These are phyloP conservation scores for Caenorhabditis briggsae DNA, from an alignment of 1,140 invertebrate species.

Conservation along the genomic window DNA sequence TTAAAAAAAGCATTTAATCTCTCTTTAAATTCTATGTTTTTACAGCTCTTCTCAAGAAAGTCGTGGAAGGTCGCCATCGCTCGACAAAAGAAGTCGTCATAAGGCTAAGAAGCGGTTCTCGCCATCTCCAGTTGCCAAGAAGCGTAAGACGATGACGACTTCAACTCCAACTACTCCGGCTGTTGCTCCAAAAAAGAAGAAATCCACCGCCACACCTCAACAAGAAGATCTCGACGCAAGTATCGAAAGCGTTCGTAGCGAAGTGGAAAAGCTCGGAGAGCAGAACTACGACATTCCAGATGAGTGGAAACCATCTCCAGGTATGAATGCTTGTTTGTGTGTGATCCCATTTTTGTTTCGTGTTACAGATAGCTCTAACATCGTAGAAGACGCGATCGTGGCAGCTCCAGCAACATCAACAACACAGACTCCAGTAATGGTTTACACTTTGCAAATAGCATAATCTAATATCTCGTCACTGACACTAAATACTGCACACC, in stretches of 20 bases:
- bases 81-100: not conserved
- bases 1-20: too few species aligned
- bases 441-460: not conserved
- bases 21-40: too few species aligned
- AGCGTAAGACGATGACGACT: not conserved
- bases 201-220: not conserved
- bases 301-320: conserved; percentile 24
- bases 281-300: conserved; percentile 20
- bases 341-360: not conserved
- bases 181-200: not conserved
- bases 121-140: conserved; percentile 29
- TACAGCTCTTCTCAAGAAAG: not conserved
- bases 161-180: not conserved
- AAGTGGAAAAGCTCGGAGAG: not conserved
- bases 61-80: not conserved
- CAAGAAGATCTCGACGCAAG: not conserved
- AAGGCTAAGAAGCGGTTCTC: conserved; percentile 38
- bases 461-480: not conserved
- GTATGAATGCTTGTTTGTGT: not conserved
- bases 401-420: not conserved
- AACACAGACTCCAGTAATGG: not conserved
- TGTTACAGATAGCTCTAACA: not conserved
- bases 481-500: not conserved
- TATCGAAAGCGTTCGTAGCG: too few species aligned
- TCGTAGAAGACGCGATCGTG: not conserved